Base-by-base conservation (phyloP, 1,140 invertebrate genomes). In the Sesamia nonagrioides region DNA sequence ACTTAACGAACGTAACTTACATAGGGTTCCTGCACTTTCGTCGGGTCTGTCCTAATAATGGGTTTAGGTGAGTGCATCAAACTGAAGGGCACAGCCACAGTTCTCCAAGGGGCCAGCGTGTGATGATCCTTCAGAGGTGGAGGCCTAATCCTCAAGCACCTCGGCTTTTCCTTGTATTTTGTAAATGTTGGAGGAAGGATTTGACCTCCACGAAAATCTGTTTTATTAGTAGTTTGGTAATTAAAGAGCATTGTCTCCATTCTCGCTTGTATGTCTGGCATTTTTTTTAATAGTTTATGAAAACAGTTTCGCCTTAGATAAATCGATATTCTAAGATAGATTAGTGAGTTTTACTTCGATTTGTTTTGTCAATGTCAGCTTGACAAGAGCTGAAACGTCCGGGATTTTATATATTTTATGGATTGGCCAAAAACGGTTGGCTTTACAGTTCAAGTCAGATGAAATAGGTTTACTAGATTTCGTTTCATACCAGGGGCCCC, bases 221-320 rank as follows among this genome's bases (percentile, higher is more conserved):
- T 88, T 54, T 63, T 80, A 42, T 90, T 81, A 0, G 87, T 88
- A 0, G 90, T 88, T 56, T 83, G 86, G 58, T 86, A 81, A 40
- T 90, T 60, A 45, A 91, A 92, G 2, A 91, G 82, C 84, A 91
- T 79, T 0, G 71, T 58, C 54, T 91, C 88, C 37, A 80, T 72
- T 81, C 77, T 86, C 8, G 83, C 15, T 21, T 71, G 68, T 8
- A 48, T 58, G 40, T 84, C 68, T 5, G 78, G 45, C 87, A 89
- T 82, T 82, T 6, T 56, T 6, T 8, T 15, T 13, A 6, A 6
- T 21, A 33, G 11, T 69, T 33, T 50, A n/a, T 50, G 13, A 6
- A 45, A 45, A 45, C 9, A 0, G 0, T 13, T 45, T 45, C 11
- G 11, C 13, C 0, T 45, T 27, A 27, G 27, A 27, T 27, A 27